Evolutionary conservation across 2,113 vertebrate genomes (phyloP), one percentile per base, ranked within the genome.

Genomic region (Vulpes ferrilata): DNA sequence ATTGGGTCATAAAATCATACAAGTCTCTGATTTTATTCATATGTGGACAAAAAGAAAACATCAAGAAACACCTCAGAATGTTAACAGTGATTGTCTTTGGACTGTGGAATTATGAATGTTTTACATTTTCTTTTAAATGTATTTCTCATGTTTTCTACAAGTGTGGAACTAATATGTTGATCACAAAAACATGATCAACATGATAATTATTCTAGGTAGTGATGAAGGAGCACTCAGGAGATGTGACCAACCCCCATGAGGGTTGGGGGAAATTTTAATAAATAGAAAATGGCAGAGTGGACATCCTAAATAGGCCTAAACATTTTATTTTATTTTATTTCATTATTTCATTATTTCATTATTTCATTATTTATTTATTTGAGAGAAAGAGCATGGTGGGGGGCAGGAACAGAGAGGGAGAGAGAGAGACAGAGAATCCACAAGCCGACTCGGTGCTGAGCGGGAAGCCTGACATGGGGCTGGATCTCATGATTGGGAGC

Each of bases 1-100:
- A 84, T 74, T 12, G 32, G 69, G 38, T 93, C 86, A 86, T 69
- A 93, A 90, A 90, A 90, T 74, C 19, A 79, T 20, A 78, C 13
- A 92, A 59, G 38, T 86, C 20, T 92, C 82, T 48, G 71, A 23
- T 93, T 96, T 96, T 71, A 62, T 73, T 97, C 55, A 10, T 51
- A 27, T 62, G 62, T 82, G 57, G 67, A 78, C n/a, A 79, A 48
- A 93, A 87, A 95, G 73, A 79, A 95, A 82, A 35, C n/a, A 35
- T 71, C 48, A 79, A 76, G 35, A 74, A 57, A 89, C 64, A 80
- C 4, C 35, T 35, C n/a, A 60, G 12, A 43, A 67, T 93, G 23
- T 12, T 87, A 79, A 55, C 48, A 87, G 35, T 59, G 59, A 19
- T n/a, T 90, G n/a, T 90, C 30, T 48, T 92, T 81, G 87, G 62